A percentile compares a stretch with the other conserved stretches of the same genome.
Evolutionary conservation across 2,113 vertebrate species (phyloP).

Genomic region (Bambusicola thoracicus): DNA sequence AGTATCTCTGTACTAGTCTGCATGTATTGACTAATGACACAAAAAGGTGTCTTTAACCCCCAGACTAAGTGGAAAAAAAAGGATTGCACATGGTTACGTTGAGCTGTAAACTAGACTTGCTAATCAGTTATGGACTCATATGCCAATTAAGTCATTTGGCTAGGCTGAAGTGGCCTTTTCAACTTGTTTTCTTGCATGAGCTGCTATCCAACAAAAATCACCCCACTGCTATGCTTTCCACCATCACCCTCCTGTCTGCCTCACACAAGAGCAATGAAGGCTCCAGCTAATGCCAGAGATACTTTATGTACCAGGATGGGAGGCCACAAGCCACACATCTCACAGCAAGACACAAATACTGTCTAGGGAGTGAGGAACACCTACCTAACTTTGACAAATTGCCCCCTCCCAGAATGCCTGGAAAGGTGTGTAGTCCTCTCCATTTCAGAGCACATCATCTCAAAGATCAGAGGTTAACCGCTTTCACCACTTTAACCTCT

Average conservation of each 20-base stretch:
- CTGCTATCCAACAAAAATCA: not conserved
- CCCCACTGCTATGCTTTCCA: not conserved
- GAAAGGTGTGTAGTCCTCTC: not conserved
- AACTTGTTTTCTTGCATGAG: not conserved
- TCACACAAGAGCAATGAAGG: not conserved
- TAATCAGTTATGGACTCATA: not conserved
- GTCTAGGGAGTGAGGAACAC: not conserved
- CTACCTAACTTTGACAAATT: not conserved
- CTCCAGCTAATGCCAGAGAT: not conserved
- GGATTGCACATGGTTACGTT: not conserved
- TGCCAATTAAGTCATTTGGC: not conserved
- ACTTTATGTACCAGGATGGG: not conserved
- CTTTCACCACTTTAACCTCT: not conserved
- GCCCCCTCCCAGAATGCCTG: not conserved
- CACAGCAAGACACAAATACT: not conserved
- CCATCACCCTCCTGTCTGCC: not conserved
- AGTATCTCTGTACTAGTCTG: not conserved
- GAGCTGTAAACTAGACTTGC: not conserved
- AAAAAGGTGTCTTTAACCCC: not conserved
- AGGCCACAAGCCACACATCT: not conserved
- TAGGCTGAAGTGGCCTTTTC: not conserved
- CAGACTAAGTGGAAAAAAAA: not conserved
- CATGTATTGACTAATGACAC: not conserved
- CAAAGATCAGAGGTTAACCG: not conserved
- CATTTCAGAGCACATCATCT: not conserved